A percentile compares a stretch with the other conserved stretches of the same genome.
phyloP scores from a whole-genome alignment of 2,888 invertebrate genomes.

The Sabatieria punctata region DNA sequence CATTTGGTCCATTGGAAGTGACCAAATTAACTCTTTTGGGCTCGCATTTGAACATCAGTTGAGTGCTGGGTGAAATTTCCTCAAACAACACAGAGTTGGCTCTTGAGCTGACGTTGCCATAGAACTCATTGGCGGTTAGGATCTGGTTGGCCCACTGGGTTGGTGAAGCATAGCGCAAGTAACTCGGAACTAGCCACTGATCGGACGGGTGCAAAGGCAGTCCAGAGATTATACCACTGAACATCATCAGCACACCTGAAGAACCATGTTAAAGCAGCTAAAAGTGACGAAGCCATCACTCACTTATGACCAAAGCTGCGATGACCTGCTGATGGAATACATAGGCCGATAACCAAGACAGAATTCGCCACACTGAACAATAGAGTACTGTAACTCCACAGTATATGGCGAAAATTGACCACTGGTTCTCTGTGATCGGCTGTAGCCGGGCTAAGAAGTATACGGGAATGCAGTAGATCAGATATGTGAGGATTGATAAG shows the following conservation, averaged over 20 bases:
- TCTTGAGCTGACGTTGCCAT: not conserved
- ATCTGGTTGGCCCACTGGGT: conserved; percentile 4
- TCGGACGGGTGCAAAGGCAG: conserved; percentile 3
- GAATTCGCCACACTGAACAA: conserved; percentile 8
- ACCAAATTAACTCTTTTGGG: not conserved
- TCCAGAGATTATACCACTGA: not conserved
- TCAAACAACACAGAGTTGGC: too few species aligned
- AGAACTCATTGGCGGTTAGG: not conserved
- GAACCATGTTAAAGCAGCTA: not conserved
- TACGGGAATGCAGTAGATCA: conserved; percentile 67
- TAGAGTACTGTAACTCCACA: conserved; percentile 7
- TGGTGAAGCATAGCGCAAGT: conserved; percentile 1
- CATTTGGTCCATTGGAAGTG: not conserved
- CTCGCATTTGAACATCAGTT: not conserved
- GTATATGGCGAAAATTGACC: conserved; percentile 8
- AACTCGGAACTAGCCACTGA: not conserved
- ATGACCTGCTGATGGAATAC: not conserved
- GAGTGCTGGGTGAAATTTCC: not conserved
- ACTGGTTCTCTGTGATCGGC: conserved; percentile 9
- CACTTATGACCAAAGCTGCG: not conserved
- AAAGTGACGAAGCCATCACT: not conserved
- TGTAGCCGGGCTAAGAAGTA: conserved; percentile 31
- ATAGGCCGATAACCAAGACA: conserved; percentile 10
- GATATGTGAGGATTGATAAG: conserved; percentile 58
- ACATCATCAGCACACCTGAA: conserved; percentile 2